Evolutionary conservation across 2,113 vertebrate species (phyloP), one percentile per base, ranked within the genome.

Genomic region (Melospiza georgiana): DNA sequence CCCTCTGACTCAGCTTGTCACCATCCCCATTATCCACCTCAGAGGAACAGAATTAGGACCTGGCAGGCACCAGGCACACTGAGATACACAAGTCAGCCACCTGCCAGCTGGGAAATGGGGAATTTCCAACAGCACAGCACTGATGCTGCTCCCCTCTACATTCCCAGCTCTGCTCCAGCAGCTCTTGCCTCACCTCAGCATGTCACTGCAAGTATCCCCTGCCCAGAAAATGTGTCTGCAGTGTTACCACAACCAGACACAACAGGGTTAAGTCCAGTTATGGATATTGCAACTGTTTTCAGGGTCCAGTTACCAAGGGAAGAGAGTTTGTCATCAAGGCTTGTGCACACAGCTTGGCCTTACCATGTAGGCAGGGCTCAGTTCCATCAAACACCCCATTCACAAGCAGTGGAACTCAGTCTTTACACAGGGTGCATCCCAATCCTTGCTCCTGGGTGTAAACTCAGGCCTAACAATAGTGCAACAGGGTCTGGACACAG

Each of bases 1-100:
- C 54, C 76, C 80, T 84, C 80, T 75, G 91, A 94, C 44, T 88
- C 89, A 89, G 80, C 57, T 46, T 39, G 27, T 89, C 83, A 73
- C 55, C 68, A 92, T 57, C 55, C 65, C 35, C 49, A 61, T 48
- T 43, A 82, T 52, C 43, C 43, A 81, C 39, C 65, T 9, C 8
- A 7, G 5, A 92, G 52, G 52, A 77, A 62, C 49, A 89, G 55
- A 92, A 3, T 41, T 41, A 79, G 68, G 59, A 77, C 31, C 46
- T 67, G 68, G n/a, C 82, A 84, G 61, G 65, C 49, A 49, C 6
- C 1, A 4, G 39, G 39, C 39, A 74, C 44, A 71, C 0, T 35
- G 51, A 92, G 89, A 73, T 58, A 69, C 28, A 74, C 39, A 77
- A 69, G 39, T 55, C 55, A 86, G 83, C 39, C 33, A 55, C 19